These are phyloP conservation scores for Xyliphius kryptos DNA, from an alignment of 2,113 vertebrate genomes.

Conservation along the genomic window DNA sequence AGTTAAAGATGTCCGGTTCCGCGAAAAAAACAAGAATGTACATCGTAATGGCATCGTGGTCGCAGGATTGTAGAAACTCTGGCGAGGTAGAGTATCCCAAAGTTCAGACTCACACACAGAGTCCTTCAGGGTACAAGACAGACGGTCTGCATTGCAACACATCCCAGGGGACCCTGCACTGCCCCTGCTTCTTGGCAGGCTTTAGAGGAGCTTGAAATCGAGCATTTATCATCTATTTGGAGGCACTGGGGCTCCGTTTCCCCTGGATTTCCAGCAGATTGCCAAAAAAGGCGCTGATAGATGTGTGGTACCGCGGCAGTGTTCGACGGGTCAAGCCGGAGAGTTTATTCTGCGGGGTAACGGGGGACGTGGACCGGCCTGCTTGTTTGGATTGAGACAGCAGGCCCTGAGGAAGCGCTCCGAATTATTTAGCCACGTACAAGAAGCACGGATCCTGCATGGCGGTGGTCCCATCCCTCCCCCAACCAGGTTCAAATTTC, in stretches of 20 bases:
- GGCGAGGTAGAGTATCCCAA: no score
- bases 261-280: slow-evolving; percentile 33
- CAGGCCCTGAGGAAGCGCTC: no score
- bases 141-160: slow-evolving; percentile 24
- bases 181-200: slow-evolving; percentile 42
- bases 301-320: slow-evolving; percentile 42
- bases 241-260: slow-evolving; percentile 38
- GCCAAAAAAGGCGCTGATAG: slow-evolving; percentile 43
- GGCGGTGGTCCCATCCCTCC: slow-evolving; percentile 36
- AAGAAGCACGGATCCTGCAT: slow-evolving; percentile 25
- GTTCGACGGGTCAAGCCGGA: slow-evolving; percentile 32
- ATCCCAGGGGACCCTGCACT: slow-evolving; percentile 34
- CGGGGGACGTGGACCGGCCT: background rate
- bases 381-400: background rate
- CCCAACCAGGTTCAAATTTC: slow-evolving; percentile 24
- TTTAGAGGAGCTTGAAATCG: slow-evolving; percentile 39
- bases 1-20: no score
- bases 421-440: slow-evolving; percentile 15
- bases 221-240: slow-evolving; percentile 40
- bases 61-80: no score
- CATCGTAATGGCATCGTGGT: no score
- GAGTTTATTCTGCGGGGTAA: background rate
- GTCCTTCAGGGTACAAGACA: background rate
- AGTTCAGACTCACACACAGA: no score
- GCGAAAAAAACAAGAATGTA: no score